Base-by-base conservation (phyloP, 1,140 invertebrate genomes). In the Drosophila nebulosa region DNA sequence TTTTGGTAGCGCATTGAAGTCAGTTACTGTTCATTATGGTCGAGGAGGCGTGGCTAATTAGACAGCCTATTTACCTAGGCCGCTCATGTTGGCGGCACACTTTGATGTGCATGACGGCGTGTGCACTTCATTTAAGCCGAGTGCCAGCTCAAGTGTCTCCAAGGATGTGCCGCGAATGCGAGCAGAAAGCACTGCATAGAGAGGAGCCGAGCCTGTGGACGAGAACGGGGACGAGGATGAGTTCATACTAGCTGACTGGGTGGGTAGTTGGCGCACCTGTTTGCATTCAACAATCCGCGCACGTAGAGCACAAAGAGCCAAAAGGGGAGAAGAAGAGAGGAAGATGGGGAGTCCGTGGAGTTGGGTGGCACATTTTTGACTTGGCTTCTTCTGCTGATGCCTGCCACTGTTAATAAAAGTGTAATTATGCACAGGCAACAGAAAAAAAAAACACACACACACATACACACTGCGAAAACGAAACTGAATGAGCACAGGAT, bases 71-170 rank as follows among this genome's bases (percentile, higher is more conserved):
- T 64, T 77, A 69, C 71, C 69, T 69, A 42, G 62, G 60, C 35
- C 46, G 52, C 64, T 59, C 63, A 64, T 77, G 68, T 69, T 69
- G 76, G 53, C 81, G 78, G 81, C 68, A 16, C 36, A 50, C 81
- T 86, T 86, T 86, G 81, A 86, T 86, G 81, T 86, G 78, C 83
- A 88, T 67, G 74, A 56, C 78, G 74, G 78, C 81, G 83, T 86
- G 68, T 86, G 81, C 81, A 86, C 81, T 86, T 86, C 81, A 86
- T 86, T 86, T 86, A 86, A 85, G 83, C 66, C 78, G 83, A 86
- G 81, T 88, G 81, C 70, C 39, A 69, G 67, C 78, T 81, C 83
- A 86, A 81, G 83, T 86, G 81, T 81, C 83, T 81, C 83, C 69
- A 74, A 86, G 79, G 74, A 76, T 65, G 73, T 77, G 74, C 73